Base-by-base conservation (phyloP, 2,888 invertebrate species). In the Alsophila aescularia region DNA sequence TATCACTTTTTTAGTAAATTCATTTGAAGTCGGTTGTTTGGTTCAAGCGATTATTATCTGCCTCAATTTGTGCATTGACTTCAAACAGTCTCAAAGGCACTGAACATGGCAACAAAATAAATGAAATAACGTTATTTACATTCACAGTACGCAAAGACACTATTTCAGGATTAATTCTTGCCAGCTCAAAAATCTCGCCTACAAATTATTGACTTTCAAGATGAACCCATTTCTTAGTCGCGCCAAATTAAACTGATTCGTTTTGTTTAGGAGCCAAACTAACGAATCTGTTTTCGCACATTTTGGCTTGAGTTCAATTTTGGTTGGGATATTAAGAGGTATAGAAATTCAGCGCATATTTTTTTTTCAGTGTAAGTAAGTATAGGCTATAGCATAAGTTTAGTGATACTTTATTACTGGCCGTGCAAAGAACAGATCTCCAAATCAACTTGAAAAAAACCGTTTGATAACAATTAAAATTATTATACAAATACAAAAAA, bases 261-360 rank as follows among this genome's bases (percentile, higher is more conserved):
- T 60, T 69, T 72, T 67, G 62, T 71, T 70, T 67, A 67, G 53
- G n/a, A n/a, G 57, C 43, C 59, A 58, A 70, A 74, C 71, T 71
- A 67, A 61, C 63, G 54, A 51, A 53, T 41, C 64, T 49, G 15
- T 18, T 24, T 13, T 9, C 41, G 48, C n/a, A n/a, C n/a, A 57
- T 52, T 49, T 55, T 48, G 42, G 52, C 60, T 60, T 60, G 50
- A 45, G 37, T 55, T 54, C 44, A 62, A 62, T 60, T 58, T 44
- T 34, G 35, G 13, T 50, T 51, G n/a, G 24, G 10, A 15, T 35
- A 16, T 21, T 32, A n/a, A n/a, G n/a, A n/a, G n/a, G n/a, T n/a
- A 6, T 0, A 41, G 21, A 39, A 24, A 39, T 21, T 39, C 24
- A 24, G 24, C n/a, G 8, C 2, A 24, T 24, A 7, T 1, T 1